Evolutionary conservation across 2,113 vertebrate genomes (phyloP).

Genomic region (Melanocharis versteri): DNA sequence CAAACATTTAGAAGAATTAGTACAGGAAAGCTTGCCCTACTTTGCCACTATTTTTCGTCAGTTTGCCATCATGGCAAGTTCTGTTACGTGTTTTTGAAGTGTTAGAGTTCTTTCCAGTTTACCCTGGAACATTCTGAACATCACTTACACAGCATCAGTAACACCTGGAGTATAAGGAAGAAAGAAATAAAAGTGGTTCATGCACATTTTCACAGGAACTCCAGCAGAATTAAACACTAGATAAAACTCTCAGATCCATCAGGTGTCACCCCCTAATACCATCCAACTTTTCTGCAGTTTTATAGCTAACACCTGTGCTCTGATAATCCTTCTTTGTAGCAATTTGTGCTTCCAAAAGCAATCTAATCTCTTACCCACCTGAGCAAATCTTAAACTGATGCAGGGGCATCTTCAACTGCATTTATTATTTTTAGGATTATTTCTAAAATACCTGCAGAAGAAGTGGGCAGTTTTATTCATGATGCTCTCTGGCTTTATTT

Average conservation of each 20-base stretch:
- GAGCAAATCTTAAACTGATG: not conserved
- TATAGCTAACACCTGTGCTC: not conserved
- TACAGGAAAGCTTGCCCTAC: accelerated
- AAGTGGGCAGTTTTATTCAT: not conserved
- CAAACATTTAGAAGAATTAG: not conserved
- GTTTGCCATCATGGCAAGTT: not conserved
- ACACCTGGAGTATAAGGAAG: not conserved
- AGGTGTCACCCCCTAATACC: not conserved
- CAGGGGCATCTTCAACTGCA: not conserved
- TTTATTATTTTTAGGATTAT: not conserved
- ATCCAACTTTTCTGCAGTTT: not conserved
- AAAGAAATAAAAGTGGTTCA: not conserved
- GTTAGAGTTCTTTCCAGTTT: not conserved
- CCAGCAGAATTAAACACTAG: not conserved
- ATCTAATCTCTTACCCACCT: not conserved
- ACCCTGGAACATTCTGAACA: not conserved
- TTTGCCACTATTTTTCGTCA: not conserved
- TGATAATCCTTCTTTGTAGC: not conserved
- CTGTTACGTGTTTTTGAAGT: not conserved
- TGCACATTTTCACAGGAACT: not conserved
- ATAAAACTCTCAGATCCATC: not conserved
- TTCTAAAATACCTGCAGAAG: not conserved
- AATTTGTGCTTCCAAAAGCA: not conserved
- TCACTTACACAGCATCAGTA: not conserved
- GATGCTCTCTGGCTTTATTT: not conserved